These are phyloP conservation scores for Apodemia hepburni DNA, from an alignment of 2,888 invertebrate species.

Conservation along the genomic window DNA sequence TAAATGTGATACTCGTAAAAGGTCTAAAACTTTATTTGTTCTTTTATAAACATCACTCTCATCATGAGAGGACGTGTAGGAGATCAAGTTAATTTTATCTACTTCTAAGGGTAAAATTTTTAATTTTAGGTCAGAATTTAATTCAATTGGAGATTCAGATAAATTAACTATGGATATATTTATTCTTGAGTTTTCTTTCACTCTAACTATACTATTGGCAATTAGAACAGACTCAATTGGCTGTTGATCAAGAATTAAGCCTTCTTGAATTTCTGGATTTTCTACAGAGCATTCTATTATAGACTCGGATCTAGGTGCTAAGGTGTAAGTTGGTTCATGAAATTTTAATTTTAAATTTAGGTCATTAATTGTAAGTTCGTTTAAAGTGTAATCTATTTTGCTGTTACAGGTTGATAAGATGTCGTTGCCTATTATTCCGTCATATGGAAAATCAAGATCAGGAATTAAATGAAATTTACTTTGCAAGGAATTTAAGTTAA, in stretches of 20 bases:
- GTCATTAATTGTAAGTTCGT: neutral
- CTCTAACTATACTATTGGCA: neutral
- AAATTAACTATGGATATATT: too few species aligned
- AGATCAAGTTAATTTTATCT: neutral
- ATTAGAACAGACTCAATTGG: neutral
- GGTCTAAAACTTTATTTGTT: too few species aligned
- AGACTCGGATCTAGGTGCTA: slow-evolving; percentile 13
- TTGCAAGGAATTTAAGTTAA: neutral
- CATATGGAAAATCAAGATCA: slow-evolving; percentile 13
- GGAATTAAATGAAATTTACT: neutral
- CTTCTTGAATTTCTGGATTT: too few species aligned
- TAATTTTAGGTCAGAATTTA: too few species aligned
- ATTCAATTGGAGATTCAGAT: too few species aligned
- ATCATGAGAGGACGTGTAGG: too few species aligned
- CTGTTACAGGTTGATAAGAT: neutral
- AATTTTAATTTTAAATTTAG: slow-evolving; percentile 11
- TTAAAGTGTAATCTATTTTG: neutral
- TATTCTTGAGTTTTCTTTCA: neutral
- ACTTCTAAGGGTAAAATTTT: too few species aligned
- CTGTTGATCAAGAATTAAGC: too few species aligned
- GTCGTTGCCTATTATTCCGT: slow-evolving; percentile 18
- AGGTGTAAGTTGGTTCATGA: slow-evolving; percentile 2
- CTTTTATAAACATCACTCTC: too few species aligned
- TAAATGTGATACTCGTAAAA: too few species aligned
- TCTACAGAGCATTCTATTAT: slow-evolving; percentile 13